Base-by-base conservation (phyloP, 1,140 invertebrate species). In the Caenorhabditis briggsae region DNA sequence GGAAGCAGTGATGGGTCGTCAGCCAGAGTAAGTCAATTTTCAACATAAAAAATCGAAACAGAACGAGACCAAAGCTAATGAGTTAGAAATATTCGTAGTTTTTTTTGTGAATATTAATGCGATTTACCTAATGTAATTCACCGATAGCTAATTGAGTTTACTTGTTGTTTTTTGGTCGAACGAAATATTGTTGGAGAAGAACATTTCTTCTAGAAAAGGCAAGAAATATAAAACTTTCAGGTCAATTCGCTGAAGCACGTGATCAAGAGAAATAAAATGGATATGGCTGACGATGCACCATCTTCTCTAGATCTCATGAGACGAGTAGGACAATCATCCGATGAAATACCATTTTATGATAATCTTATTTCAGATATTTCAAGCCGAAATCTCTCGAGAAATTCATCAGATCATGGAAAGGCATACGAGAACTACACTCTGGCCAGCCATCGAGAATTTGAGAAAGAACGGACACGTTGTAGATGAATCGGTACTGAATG, bases 401-500 rank as follows among this genome's bases (percentile, higher is more conserved):
- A 90, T 91, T 46, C 82, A 84, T 50, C 91, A 91, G 74, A 88
- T 91, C 55, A 87, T 91, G 46, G 91, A 91, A n/a, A 85, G 91
- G 12, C 89, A 92, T 70, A 58, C 91, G 1, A 84, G 90, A 41
- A 89, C 89, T 12, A 91, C 91, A 1, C 91, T 91, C 55, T 83
- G 90, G 14, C 91, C 91, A 12, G 91, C 91, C 8, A 90, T 91
- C 59, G 91, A 91, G 74, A 91, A 91, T 87, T 58, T 91, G n/a
- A 84, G 85, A 23, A 65, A 89, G 25, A 92, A 92, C 41, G 91
- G 91, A 14, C 88, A 90, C 86, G 90, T 90, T 33, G 87, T 91
- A 18, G 58, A 70, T 25, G 86, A 90, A 70, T 20, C 64, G 5
- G 88, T 90, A 16, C 84, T 92, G 18, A 88, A 88, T 70, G 84